Evolutionary conservation across 2,888 invertebrate species (phyloP).

Genomic region (Pterostichus madidus): DNA sequence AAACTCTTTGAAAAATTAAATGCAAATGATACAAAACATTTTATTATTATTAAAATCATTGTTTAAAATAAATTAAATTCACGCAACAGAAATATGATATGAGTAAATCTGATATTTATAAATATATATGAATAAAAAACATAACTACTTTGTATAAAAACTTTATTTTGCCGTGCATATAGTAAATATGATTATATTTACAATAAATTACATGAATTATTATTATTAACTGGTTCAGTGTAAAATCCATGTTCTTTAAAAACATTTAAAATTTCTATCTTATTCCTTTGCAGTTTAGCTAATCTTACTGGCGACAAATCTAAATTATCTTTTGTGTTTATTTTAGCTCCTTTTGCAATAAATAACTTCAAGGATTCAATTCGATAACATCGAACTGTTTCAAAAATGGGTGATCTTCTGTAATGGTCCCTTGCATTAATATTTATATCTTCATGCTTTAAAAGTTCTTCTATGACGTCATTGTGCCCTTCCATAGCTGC

Average conservation of each 20-base stretch:
- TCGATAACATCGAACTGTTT: not conserved
- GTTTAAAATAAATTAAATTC: no score
- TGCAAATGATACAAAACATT: no score
- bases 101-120: no score
- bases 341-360: not conserved
- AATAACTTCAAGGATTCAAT: not conserved
- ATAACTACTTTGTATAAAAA: no score
- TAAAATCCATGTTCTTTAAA: not conserved
- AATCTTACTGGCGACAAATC: not conserved
- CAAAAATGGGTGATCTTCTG: not conserved
- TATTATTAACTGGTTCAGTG: no score
- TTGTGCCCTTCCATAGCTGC: conserved; percentile 6
- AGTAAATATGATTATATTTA: no score
- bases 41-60: no score
- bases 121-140: no score
- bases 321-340: not conserved
- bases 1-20: no score
- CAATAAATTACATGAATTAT: no score
- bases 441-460: not conserved
- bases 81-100: no score
- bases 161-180: no score
- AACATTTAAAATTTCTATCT: not conserved
- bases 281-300: not conserved
- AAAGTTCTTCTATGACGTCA: not conserved
- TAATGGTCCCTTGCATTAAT: conserved; percentile 1